Evolutionary conservation across 2,888 invertebrate species (phyloP), one percentile per base, ranked within the genome.

Genomic region (Nycteola revayana): DNA sequence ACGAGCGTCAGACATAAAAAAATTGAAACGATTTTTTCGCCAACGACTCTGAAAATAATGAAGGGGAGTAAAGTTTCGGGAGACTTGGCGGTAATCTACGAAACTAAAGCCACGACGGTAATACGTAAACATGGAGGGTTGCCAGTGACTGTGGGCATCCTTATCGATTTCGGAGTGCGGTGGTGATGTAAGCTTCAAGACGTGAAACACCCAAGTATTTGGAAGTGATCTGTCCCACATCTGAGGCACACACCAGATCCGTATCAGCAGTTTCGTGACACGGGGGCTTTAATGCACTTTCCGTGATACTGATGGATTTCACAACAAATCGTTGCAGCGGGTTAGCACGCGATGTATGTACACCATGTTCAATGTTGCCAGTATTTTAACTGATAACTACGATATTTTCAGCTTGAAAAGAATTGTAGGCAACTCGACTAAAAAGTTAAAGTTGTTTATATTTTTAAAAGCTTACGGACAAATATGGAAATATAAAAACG

Each of bases 221-320:
- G 14, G 3, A 21, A 21, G 21, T 5, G 2, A 7, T 21, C n/a
- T 33, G 26, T 36, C 14, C 36, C 30, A 39, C 42, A 57, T 54
- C 56, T 45, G 24, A 35, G 29, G 42, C 38, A 33, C 41, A 50
- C 40, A 44, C 36, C 24, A 21, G 45, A 51, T 51, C 14, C 17
- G 21, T 39, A 58, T 58, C 59, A 28, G 26, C 27, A 11, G 32
- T 36, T 36, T 44, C 60, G 60, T 59, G 57, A 45, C 46, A 44
- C 21, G 21, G 26, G 27, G 29, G 41, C 36, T 27, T 55, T 58
- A 46, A 48, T 44, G 41, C 42, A 54, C 29, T 36, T 40, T 37
- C 38, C 56, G 60, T 59, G 57, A 59, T 44, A 42, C 23, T 28
- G 24, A 51, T 27, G 43, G 27, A 46, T 58, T 54, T 39, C 59